Conservation (phyloP, 1,140 invertebrate species). For the Tribolium madens region DNA sequence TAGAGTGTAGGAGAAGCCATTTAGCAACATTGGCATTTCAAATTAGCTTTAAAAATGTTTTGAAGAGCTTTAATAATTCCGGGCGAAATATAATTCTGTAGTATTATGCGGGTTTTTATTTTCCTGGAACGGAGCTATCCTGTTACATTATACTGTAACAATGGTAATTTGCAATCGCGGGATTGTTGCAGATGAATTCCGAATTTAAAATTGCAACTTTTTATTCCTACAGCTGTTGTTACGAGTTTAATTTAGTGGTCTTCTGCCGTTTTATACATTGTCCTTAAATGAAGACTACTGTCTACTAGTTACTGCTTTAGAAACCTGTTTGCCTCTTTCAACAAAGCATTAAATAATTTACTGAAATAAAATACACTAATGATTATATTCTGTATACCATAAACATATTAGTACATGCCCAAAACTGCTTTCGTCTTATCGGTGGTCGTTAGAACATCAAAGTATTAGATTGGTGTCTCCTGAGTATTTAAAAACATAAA, state of each 20-base stretch:
- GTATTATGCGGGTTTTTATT: conserved; percentile 51
- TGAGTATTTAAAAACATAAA: no score
- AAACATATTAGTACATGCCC: no score
- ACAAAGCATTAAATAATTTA: background rate
- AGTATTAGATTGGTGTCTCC: no score
- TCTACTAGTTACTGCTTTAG: background rate
- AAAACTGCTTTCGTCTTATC: no score
- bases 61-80: conserved; percentile 52
- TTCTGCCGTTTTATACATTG: conserved; percentile 27
- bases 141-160: conserved; percentile 48
- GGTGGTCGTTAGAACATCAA: no score
- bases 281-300: background rate
- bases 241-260: conserved; percentile 47
- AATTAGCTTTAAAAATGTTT: conserved; percentile 52
- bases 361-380: background rate
- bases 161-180: conserved; percentile 48
- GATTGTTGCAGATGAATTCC: conserved; percentile 47
- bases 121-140: conserved; percentile 42
- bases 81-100: conserved; percentile 50
- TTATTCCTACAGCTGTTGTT: conserved; percentile 44
- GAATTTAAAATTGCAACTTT: conserved; percentile 53
- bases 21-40: conserved; percentile 53
- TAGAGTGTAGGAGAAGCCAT: conserved; percentile 37
- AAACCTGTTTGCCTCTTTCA: background rate
- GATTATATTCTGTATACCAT: background rate